Conservation (phyloP, 1,140 invertebrate species). For the Hyposmocoma kahamanoa region DNA sequence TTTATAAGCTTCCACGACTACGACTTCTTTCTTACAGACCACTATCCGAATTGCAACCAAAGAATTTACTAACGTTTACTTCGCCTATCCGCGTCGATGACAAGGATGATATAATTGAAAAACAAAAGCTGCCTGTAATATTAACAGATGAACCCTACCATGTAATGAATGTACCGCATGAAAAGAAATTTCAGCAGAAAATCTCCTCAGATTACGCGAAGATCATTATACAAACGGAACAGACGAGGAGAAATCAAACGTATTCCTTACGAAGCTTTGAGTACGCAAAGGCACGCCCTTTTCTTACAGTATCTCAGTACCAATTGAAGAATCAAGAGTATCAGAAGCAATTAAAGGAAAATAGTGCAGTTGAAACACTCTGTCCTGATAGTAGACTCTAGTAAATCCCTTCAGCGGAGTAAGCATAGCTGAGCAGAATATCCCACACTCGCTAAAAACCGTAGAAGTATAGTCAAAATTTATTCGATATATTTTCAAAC, state of each 20-base stretch:
- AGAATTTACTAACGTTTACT: neutral
- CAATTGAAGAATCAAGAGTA: constrained; percentile 44
- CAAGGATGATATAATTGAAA: neutral
- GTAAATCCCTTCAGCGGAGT: neutral
- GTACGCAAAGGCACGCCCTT: constrained; percentile 38
- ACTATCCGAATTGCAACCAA: neutral
- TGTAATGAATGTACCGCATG: constrained; percentile 40
- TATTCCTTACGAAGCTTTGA: constrained; percentile 47
- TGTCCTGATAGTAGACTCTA: neutral
- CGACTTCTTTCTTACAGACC: neutral
- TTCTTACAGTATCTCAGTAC: constrained; percentile 40
- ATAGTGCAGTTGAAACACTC: neutral
- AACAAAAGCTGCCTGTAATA: neutral
- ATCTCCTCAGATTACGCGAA: constrained; percentile 55
- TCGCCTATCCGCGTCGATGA: neutral
- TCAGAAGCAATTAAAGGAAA: constrained; percentile 15
- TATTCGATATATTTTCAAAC: neutral
- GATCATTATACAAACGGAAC: constrained; percentile 52
- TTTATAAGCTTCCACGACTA: neutral
- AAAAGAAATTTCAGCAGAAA: constrained; percentile 36
- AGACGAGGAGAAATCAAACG: constrained; percentile 20
- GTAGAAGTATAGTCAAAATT: neutral
- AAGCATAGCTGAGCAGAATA: neutral
- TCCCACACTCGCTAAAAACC: neutral
- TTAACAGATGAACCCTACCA: constrained; percentile 24